Conservation (phyloP, 2,113 vertebrate species). For the Tauraco erythrolophus region DNA sequence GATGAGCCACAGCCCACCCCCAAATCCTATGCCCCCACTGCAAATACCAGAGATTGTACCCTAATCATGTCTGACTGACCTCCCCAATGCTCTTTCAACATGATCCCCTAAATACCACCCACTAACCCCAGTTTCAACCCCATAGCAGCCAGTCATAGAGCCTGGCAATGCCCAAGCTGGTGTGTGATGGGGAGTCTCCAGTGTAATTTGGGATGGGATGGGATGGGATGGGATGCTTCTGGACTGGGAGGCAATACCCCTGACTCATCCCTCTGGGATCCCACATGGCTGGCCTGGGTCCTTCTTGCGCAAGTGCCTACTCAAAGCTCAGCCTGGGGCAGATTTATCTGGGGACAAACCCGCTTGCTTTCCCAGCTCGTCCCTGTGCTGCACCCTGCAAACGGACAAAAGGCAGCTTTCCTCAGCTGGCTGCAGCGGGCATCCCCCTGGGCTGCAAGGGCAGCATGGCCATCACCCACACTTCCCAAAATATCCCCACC, state of each 20-base stretch:
- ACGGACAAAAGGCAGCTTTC: conserved; percentile 50
- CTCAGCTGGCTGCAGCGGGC: background rate
- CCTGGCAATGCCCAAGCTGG: fast-evolving
- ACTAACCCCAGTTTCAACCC: background rate
- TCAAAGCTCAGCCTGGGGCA: conserved; percentile 46
- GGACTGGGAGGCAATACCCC: background rate
- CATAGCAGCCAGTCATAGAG: fast-evolving
- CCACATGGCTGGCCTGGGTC: background rate
- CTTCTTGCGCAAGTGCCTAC: background rate
- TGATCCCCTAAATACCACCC: background rate
- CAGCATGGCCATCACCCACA: fast-evolving
- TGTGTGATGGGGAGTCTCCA: background rate
- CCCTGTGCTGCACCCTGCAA: background rate
- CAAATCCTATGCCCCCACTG: background rate
- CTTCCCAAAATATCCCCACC: background rate
- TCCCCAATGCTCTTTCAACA: fast-evolving
- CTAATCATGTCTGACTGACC: fast-evolving
- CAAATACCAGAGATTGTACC: background rate
- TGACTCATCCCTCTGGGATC: background rate
- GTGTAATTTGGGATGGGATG: fast-evolving
- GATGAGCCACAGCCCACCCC: background rate
- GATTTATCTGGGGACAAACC: conserved; percentile 40
- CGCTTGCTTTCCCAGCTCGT: background rate
- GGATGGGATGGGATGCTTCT: background rate
- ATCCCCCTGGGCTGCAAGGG: background rate